Evolutionary conservation across 2,888 invertebrate genomes (phyloP).

Genomic region (Laspeyria flexula): DNA sequence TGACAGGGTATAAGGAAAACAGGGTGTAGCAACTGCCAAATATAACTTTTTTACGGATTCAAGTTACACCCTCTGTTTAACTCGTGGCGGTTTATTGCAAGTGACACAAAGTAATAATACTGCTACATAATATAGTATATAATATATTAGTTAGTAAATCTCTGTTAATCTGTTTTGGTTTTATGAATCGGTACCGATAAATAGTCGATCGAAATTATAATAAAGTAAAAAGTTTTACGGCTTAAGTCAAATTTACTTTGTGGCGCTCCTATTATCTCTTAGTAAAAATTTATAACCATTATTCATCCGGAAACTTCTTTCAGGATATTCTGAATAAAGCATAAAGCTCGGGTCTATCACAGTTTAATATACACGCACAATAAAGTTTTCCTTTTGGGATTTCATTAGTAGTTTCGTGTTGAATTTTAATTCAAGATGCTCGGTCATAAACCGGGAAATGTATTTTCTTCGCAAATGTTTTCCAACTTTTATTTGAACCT

Average conservation of each 20-base stretch:
- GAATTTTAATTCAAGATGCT: slow-evolving; percentile 25
- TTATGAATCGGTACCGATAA: too few relatives aligned
- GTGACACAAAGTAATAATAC: too few relatives aligned
- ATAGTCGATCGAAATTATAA: too few relatives aligned
- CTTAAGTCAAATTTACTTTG: too few relatives aligned
- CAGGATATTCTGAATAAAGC: not conserved
- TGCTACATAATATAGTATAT: too few relatives aligned
- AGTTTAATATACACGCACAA: slow-evolving; percentile 13
- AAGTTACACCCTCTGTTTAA: too few relatives aligned
- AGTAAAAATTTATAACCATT: not conserved
- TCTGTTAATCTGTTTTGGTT: too few relatives aligned
- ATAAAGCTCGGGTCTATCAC: not conserved
- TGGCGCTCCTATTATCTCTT: not conserved
- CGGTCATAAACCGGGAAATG: slow-evolving; percentile 27
- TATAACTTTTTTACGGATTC: not conserved
- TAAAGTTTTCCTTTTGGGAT: slow-evolving; percentile 23
- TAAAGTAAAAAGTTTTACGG: too few relatives aligned
- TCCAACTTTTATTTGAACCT: slow-evolving; percentile 28
- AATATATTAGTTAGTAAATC: too few relatives aligned
- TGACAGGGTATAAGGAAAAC: not conserved
- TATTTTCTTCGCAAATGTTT: slow-evolving; percentile 32
- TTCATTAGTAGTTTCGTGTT: slow-evolving; percentile 27
- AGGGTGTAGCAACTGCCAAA: not conserved
- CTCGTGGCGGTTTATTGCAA: too few relatives aligned
- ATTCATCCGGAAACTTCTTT: not conserved